Evolutionary conservation across 2,113 vertebrate species (phyloP).

Genomic region (Pipa parva): DNA sequence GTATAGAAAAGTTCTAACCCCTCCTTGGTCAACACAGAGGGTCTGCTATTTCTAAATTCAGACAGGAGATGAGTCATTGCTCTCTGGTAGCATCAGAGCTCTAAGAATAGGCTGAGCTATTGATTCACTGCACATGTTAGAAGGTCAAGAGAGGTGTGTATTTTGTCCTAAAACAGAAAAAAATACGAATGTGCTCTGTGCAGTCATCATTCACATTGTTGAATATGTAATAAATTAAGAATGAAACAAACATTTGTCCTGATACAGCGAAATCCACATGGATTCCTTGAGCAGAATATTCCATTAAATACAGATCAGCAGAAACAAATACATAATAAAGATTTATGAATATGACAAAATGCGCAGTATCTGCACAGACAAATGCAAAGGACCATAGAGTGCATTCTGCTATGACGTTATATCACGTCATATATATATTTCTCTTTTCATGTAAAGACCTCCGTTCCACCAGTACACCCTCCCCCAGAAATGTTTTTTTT

Average conservation of each 20-base stretch:
- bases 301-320: not conserved
- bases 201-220: not conserved
- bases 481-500: slow-evolving; percentile 9
- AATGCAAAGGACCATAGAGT: too few species aligned
- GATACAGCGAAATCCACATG: not conserved
- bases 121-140: not conserved
- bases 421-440: too few species aligned
- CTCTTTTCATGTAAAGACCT: too few species aligned
- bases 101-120: not conserved
- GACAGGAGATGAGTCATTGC: not conserved
- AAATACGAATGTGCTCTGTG: not conserved
- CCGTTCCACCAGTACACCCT: too few species aligned
- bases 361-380: not conserved
- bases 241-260: not conserved
- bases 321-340: not conserved
- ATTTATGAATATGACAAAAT: not conserved
- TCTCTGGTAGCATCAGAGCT: not conserved
- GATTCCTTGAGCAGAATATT: not conserved
- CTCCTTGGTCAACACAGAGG: not conserved
- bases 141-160: not conserved
- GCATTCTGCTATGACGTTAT: too few species aligned
- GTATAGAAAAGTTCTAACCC: not conserved
- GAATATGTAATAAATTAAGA: not conserved
- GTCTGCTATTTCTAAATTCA: not conserved
- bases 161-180: not conserved